Conservation (phyloP, 1,140 invertebrate species). For the Brevipalpus yothersi region DNA sequence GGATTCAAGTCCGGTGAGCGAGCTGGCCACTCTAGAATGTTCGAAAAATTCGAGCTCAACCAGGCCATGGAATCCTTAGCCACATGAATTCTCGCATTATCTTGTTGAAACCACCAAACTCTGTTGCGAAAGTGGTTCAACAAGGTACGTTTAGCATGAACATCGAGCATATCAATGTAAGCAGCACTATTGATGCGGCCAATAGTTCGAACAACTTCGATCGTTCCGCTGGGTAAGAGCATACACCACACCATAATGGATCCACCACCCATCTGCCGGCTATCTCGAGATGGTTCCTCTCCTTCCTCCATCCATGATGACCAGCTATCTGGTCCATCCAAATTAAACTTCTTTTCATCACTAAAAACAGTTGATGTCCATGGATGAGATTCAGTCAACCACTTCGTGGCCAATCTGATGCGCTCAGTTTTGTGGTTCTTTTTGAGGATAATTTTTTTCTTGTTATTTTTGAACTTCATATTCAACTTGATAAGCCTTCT, state of each 20-base stretch:
- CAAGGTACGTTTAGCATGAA: not conserved
- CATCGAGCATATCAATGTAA: not conserved
- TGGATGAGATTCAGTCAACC: too few species aligned
- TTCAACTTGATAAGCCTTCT: too few species aligned
- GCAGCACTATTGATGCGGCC: not conserved
- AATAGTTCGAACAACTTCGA: not conserved
- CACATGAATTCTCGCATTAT: slow-evolving; percentile 2
- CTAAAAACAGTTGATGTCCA: too few species aligned
- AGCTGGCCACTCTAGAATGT: slow-evolving; percentile 2
- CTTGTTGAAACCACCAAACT: slow-evolving; percentile 8
- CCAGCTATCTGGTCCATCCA: not conserved
- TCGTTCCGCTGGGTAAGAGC: not conserved
- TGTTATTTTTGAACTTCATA: too few species aligned
- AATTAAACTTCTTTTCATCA: too few species aligned
- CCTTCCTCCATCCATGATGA: not conserved
- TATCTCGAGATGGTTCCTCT: not conserved
- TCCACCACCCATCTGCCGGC: not conserved
- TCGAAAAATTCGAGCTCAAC: not conserved
- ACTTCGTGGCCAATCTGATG: too few species aligned
- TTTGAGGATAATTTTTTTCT: too few species aligned
- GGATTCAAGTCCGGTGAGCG: slow-evolving; percentile 2
- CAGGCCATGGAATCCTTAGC: not conserved
- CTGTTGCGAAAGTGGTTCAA: not conserved
- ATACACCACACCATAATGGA: not conserved
- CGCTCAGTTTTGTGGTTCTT: too few species aligned